These are phyloP conservation scores for Cygnus atratus DNA, from an alignment of 2,113 vertebrate genomes.

Conservation along the genomic window DNA sequence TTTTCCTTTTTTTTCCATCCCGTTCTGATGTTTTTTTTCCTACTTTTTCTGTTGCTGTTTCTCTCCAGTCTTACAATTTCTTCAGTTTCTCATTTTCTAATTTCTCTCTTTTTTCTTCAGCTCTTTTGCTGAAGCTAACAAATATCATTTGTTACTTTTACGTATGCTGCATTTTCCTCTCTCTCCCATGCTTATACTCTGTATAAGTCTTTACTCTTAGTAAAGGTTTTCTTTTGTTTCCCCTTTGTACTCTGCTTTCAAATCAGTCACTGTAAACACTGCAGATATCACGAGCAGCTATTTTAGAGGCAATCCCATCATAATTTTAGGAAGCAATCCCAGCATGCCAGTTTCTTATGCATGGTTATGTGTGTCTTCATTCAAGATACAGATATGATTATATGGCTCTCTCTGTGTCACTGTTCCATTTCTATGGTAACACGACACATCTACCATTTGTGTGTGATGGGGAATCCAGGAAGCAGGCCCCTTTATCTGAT, in stretches of 20 bases:
- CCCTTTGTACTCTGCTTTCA: neutral
- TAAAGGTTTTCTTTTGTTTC: slow-evolving; percentile 8
- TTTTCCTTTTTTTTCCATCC: neutral
- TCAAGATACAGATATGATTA: neutral
- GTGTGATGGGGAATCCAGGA: neutral
- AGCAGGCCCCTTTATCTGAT: neutral
- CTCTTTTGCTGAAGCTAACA: neutral
- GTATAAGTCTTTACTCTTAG: neutral
- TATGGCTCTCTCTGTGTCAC: neutral
- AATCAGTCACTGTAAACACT: neutral
- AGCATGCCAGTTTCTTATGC: slow-evolving; percentile 33
- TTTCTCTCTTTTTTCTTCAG: neutral
- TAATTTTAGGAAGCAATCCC: slow-evolving; percentile 38
- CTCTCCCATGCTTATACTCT: neutral
- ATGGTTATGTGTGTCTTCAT: slow-evolving; percentile 1
- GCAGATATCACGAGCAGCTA: neutral
- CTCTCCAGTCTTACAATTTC: neutral
- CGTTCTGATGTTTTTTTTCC: neutral
- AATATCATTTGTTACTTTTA: neutral
- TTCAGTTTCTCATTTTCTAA: neutral
- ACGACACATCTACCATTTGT: neutral
- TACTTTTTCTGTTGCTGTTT: neutral
- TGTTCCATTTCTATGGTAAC: slow-evolving; percentile 58
- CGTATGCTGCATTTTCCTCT: neutral
- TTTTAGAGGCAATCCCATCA: slow-evolving; percentile 27